phyloP scores from a whole-genome alignment of 1,140 invertebrate species.

The Euwallacea fornicatus region DNA sequence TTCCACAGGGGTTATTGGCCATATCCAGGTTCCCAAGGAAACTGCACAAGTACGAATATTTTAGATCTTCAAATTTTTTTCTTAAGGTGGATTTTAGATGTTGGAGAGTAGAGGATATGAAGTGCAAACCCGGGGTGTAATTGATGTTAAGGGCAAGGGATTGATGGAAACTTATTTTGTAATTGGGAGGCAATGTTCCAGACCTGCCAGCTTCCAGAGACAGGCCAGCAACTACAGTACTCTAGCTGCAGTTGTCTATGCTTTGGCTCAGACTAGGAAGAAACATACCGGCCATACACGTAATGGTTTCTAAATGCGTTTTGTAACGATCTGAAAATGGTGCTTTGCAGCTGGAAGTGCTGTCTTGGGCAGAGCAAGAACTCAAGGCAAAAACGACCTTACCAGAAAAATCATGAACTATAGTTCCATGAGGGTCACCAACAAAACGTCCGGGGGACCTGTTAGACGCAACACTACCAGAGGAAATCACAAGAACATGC shows the following conservation, averaged over 20 bases:
- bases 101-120: constrained; percentile 71
- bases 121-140: constrained; percentile 74
- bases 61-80: neutral
- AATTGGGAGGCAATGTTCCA: constrained; percentile 60
- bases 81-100: constrained; percentile 57
- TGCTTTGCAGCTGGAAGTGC: constrained; percentile 45
- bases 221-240: constrained; percentile 75
- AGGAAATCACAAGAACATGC: constrained; percentile 51
- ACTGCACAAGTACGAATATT: constrained; percentile 70
- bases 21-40: constrained; percentile 84
- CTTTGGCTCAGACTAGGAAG: constrained; percentile 73
- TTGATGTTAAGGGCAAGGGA: constrained; percentile 93
- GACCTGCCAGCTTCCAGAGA: constrained; percentile 60
- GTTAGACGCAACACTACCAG: constrained; percentile 58
- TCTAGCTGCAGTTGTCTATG: constrained; percentile 84
- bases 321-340: neutral
- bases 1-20: constrained; percentile 82
- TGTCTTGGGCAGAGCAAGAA: constrained; percentile 52
- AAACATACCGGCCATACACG: constrained; percentile 59
- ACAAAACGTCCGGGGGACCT: constrained; percentile 52
- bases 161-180: constrained; percentile 95
- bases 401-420: constrained; percentile 55
- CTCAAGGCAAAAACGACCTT: constrained; percentile 53
- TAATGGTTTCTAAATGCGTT: constrained; percentile 40
- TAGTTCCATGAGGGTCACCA: constrained; percentile 58